phyloP scores from a whole-genome alignment of 2,113 vertebrate genomes.

The Naja naja region DNA sequence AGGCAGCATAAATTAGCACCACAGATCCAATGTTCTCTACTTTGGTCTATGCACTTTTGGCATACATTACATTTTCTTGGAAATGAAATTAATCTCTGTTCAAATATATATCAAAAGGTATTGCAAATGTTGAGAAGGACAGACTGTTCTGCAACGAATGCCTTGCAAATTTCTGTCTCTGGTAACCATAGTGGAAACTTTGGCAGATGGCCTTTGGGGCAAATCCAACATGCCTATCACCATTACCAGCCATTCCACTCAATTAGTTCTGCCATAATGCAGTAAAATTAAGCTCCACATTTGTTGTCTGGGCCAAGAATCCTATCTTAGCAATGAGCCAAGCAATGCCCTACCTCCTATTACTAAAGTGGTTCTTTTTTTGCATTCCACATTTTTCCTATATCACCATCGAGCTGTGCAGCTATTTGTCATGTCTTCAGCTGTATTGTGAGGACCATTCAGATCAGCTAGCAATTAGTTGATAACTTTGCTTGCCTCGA shows the following conservation, averaged over 20 bases:
- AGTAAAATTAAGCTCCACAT: not conserved
- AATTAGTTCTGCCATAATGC: not conserved
- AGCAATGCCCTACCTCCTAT: not conserved
- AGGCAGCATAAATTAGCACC: slow-evolving; percentile 43
- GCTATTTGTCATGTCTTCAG: not conserved
- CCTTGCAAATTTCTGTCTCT: not conserved
- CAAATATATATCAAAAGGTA: not conserved
- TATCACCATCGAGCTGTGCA: too few relatives aligned
- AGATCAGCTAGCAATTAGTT: not conserved
- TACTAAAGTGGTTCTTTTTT: not conserved
- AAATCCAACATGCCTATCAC: not conserved
- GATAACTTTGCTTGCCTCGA: not conserved
- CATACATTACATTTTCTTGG: not conserved
- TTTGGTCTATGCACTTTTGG: not conserved
- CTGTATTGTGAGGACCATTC: not conserved
- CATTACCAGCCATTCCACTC: not conserved
- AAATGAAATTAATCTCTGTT: not conserved
- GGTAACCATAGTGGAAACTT: not conserved
- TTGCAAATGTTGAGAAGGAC: not conserved
- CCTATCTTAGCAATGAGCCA: not conserved
- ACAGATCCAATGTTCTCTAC: not conserved
- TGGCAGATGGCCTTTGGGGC: not conserved
- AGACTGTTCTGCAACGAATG: not conserved
- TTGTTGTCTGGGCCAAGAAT: not conserved
- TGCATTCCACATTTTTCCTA: too few relatives aligned